Conservation (phyloP, 2,797 vertebrate species). For the Coreius guichenoti region DNA sequence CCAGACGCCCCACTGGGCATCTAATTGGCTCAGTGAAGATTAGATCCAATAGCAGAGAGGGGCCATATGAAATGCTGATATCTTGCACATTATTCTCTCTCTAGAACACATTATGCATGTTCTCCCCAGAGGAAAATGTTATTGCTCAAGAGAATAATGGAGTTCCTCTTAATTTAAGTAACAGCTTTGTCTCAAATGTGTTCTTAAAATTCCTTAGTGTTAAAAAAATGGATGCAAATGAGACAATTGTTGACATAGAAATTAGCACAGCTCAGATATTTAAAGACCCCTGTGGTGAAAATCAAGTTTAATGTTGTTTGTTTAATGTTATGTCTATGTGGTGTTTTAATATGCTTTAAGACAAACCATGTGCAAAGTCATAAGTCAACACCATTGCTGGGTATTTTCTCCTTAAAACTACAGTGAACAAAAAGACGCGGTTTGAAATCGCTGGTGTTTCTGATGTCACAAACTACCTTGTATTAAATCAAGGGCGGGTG, state of each 20-base stretch:
- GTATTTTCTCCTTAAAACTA: too few relatives aligned
- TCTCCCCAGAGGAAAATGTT: not conserved
- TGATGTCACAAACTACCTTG: too few relatives aligned
- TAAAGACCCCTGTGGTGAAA: too few relatives aligned
- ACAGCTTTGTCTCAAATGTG: not conserved
- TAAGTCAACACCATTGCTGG: too few relatives aligned
- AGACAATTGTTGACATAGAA: not conserved
- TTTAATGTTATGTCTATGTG: too few relatives aligned
- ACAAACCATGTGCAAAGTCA: too few relatives aligned
- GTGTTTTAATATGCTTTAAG: too few relatives aligned
- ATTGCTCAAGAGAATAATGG: not conserved
- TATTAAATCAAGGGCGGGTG: too few relatives aligned
- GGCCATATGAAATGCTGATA: conserved; percentile 5
- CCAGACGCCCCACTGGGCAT: conserved; percentile 67
- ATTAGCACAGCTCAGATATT: not conserved
- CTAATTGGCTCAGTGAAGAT: conserved; percentile 81
- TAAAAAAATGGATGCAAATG: not conserved
- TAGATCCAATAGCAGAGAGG: conserved; percentile 62
- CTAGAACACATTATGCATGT: not conserved
- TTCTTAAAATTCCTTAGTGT: not conserved
- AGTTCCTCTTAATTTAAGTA: not conserved
- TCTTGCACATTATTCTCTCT: not conserved
- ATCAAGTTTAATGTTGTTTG: too few relatives aligned
- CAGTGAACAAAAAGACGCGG: too few relatives aligned
- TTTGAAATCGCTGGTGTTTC: too few relatives aligned